Evolutionary conservation across 2,797 vertebrate genomes (phyloP), one percentile per base, ranked within the genome.

Genomic region (Austrolebias charrua): DNA sequence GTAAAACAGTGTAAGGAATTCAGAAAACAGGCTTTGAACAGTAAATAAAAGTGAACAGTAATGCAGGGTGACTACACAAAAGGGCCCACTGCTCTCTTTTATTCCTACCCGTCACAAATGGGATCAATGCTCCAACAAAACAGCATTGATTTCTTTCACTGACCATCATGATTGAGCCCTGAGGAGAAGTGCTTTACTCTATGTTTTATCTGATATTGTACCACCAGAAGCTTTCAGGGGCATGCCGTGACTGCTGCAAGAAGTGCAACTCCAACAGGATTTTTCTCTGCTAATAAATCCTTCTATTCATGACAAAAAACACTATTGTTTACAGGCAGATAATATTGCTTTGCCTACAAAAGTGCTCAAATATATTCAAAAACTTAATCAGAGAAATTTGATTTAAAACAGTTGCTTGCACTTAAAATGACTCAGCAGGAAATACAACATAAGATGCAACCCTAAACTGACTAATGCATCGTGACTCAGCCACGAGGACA

Each of bases 61-160:
- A 79, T 74, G 58, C 33, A 4, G 65, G 56, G 55, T 63, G 81
- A 86, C 82, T 80, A 73, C 51, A 81, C 77, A 76, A 83, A 83
- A 73, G 35, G 54, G 49, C 55, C 63, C 53, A 57, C 59, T 51
- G 84, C 54, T 75, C 78, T 75, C 72, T 66, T 78, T 75, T 66
- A 80, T 86, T 81, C 76, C 75, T 55, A 28, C 58, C 75, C 69
- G 58, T 81, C 78, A 71, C 58, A 77, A 76, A 80, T 60, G 59
- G 67, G 80, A 89, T 90, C 86, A 78, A 88, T 88, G 71, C 66
- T 74, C 61, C 79, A 78, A 85, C 85, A 85, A 84, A 85, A 86
- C 64, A 74, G 59, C 70, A 89, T 87, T 43, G 82, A 89, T 88
- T 82, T 76, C 60, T 68, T 66, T 65, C 67, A 44, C 57, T 80